Conservation (phyloP, 2,888 invertebrate genomes). For the Torymus texanus region DNA sequence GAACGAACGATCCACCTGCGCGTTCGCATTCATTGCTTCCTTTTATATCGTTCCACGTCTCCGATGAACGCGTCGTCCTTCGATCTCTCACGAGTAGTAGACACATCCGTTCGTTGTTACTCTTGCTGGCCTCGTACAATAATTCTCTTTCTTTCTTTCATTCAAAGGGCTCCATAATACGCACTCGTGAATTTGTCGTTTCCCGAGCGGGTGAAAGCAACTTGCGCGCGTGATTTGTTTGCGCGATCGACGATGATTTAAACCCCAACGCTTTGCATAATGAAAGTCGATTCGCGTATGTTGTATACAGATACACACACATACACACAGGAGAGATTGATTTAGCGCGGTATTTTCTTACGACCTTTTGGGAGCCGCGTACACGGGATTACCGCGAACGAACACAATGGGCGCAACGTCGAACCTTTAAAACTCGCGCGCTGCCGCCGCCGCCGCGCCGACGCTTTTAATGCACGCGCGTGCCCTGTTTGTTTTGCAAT, state of each 20-base stretch:
- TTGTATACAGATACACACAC: not conserved
- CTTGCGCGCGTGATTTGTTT: constrained; percentile 49
- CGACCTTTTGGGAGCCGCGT: constrained; percentile 15
- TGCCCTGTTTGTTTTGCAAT: constrained; percentile 28
- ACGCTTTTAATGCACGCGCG: constrained; percentile 19
- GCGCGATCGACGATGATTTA: constrained; percentile 52
- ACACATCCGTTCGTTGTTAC: too few relatives aligned
- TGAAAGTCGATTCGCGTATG: constrained; percentile 28
- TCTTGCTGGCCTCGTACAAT: too few relatives aligned
- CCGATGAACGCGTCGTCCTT: too few relatives aligned
- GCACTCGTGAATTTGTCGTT: constrained; percentile 35
- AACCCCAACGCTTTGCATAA: constrained; percentile 46
- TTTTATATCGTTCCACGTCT: too few relatives aligned
- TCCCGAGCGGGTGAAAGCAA: constrained; percentile 43
- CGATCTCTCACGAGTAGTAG: too few relatives aligned
- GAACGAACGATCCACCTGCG: constrained; percentile 26
- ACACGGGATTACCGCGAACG: constrained; percentile 25
- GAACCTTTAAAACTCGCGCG: constrained; percentile 33
- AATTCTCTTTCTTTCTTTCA: too few relatives aligned
- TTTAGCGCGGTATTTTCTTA: constrained; percentile 34
- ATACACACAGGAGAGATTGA: constrained; percentile 30
- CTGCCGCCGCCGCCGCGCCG: too few relatives aligned
- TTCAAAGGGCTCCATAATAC: too few relatives aligned
- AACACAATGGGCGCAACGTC: constrained; percentile 37
- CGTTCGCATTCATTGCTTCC: not conserved